Percentiles rank a stretch among this genome's conserved stretches.
phyloP scores from a whole-genome alignment of 2,888 invertebrate species.

The Monoplex corrugatus region DNA sequence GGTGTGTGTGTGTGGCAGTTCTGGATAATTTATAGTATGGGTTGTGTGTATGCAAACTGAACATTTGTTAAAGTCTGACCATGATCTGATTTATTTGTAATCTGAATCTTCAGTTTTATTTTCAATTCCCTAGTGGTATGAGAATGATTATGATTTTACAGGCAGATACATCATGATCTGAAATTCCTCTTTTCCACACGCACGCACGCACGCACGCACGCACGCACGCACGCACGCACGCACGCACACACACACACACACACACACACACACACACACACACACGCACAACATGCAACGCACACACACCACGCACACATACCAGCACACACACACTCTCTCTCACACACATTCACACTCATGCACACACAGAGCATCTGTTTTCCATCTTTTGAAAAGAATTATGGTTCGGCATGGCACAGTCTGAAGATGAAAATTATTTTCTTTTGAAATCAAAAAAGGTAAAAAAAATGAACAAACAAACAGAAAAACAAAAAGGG shows the following conservation, averaged over 20 bases:
- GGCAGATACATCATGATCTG: neutral
- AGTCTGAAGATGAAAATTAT: no score
- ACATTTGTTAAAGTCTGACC: neutral
- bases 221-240: slow-evolving; percentile 8
- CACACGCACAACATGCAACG: neutral
- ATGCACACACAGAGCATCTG: neutral
- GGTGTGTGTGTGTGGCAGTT: no score
- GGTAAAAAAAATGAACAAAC: no score
- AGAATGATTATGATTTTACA: no score
- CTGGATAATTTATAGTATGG: no score
- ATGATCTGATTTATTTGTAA: neutral
- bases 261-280: slow-evolving; percentile 33
- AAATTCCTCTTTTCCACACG: neutral
- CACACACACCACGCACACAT: neutral
- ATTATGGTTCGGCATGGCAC: no score
- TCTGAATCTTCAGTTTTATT: neutral
- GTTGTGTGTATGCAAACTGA: neutral
- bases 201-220: slow-evolving; percentile 14
- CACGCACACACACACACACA: slow-evolving; percentile 4
- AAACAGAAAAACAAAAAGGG: no score
- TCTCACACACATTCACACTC: neutral
- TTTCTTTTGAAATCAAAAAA: no score
- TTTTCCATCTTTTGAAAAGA: no score
- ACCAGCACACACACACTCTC: neutral
- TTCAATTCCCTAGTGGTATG: neutral